phyloP scores from a whole-genome alignment of 2,113 vertebrate species.

The Ellobius talpinus region DNA sequence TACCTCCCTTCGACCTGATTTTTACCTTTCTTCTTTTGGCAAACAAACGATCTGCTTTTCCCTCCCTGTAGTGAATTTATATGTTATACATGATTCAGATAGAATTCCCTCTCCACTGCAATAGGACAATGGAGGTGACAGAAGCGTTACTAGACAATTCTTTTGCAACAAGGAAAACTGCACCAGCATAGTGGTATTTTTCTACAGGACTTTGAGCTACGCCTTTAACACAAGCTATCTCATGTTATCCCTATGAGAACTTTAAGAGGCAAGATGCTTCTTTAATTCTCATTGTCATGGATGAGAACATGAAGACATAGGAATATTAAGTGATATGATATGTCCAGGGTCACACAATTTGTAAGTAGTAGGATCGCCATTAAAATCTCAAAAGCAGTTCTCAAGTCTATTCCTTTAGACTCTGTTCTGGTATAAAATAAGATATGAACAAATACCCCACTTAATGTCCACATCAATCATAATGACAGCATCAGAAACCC shows the following conservation, averaged over 20 bases:
- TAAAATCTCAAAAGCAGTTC: background rate
- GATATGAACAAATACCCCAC: background rate
- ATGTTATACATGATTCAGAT: background rate
- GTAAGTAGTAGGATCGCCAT: background rate
- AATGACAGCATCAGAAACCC: background rate
- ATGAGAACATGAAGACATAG: background rate
- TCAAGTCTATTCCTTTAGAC: background rate
- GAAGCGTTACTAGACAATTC: background rate
- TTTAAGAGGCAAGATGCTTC: background rate
- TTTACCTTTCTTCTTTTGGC: background rate
- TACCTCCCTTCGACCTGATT: background rate
- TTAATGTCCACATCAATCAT: background rate
- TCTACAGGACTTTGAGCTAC: background rate
- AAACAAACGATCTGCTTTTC: background rate
- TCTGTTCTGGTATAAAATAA: background rate
- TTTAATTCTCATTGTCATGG: background rate
- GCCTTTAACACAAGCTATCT: background rate
- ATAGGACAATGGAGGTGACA: background rate
- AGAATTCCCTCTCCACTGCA: background rate
- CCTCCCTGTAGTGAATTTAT: background rate
- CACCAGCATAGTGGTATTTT: background rate
- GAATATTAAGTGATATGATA: background rate
- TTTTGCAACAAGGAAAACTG: background rate
- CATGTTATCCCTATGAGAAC: background rate
- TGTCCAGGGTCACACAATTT: background rate